Evolutionary conservation across 2,797 vertebrate genomes (phyloP), one percentile per base, ranked within the genome.

Genomic region (Dryobates pubescens): DNA sequence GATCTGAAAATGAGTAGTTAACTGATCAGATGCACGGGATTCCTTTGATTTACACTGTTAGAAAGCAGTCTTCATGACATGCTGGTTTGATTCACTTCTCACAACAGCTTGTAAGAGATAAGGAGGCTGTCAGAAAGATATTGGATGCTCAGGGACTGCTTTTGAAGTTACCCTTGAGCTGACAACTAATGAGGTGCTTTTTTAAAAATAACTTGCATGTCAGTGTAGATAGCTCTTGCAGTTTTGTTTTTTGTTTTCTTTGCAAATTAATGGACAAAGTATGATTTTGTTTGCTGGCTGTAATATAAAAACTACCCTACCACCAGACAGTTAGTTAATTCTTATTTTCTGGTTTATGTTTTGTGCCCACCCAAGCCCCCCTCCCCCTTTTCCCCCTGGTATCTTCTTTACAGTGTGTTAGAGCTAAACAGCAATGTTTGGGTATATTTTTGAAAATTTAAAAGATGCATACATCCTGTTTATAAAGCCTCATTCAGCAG

Each of bases 21-120:
- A 89, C 54, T 82, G 70, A 91, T 96, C 83, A 86, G 72, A 49
- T 1, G 2, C 26, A 57, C 83, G 45, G 69, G 90, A 86, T 88
- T 70, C 82, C 88, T 96, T 95, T 97, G 96, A 95, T 96, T 94
- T 94, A 71, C 30, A 10, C 53, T 38, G 54, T 58, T 80, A 51
- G 87, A 94, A 95, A 74, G 73, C 77, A 93, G 82, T 93, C 97
- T 94, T 89, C 54, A 59, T 80, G 89, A 80, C 27, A 69, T 76
- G 51, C 30, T 51, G 77, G 83, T 96, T 96, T 95, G 90, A 94
- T 96, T 94, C 93, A 88, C 45, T 81, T 92, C 81, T 94, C 81
- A 73, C 83, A 85, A 86, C 75, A 94, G 80, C 92, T 95, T 96
- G 85, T 81, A 61, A 86, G 84, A 92, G 96, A 92, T 86, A 95